Evolutionary conservation across 2,113 vertebrate genomes (phyloP).

Genomic region (Redunca redunca): DNA sequence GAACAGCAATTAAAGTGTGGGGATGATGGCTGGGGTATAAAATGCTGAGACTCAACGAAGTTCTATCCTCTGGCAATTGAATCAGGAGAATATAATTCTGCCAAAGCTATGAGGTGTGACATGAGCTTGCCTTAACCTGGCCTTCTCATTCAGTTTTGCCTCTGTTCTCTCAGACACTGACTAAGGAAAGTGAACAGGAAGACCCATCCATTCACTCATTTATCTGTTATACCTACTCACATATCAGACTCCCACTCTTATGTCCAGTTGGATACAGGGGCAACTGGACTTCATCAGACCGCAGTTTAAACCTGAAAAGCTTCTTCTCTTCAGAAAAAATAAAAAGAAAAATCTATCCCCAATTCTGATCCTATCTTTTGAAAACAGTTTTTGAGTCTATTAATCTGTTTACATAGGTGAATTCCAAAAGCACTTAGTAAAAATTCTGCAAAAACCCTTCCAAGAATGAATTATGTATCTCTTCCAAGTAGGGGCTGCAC

Average conservation of each 20-base stretch:
- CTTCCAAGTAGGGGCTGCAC: background rate
- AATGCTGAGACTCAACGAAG: background rate
- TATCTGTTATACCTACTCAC: background rate
- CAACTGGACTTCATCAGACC: background rate
- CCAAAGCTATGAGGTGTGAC: background rate
- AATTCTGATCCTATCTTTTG: background rate
- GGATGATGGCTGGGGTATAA: background rate
- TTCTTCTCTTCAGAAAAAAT: background rate
- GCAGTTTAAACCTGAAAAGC: background rate
- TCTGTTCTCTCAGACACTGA: background rate
- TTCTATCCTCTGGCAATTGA: background rate
- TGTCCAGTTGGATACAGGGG: background rate
- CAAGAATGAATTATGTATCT: background rate
- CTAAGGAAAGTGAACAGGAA: background rate
- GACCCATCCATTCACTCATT: background rate
- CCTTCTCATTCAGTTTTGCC: background rate
- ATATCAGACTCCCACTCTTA: background rate
- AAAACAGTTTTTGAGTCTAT: constrained; percentile 20
- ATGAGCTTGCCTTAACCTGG: background rate
- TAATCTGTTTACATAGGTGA: background rate
- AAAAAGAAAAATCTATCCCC: constrained; percentile 3
- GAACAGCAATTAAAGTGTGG: background rate
- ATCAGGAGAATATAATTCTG: background rate
- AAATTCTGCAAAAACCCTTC: constrained; percentile 2
- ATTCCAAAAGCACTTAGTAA: background rate